Evolutionary conservation across 1,140 invertebrate species (phyloP).

Genomic region (Aricia agestis): DNA sequence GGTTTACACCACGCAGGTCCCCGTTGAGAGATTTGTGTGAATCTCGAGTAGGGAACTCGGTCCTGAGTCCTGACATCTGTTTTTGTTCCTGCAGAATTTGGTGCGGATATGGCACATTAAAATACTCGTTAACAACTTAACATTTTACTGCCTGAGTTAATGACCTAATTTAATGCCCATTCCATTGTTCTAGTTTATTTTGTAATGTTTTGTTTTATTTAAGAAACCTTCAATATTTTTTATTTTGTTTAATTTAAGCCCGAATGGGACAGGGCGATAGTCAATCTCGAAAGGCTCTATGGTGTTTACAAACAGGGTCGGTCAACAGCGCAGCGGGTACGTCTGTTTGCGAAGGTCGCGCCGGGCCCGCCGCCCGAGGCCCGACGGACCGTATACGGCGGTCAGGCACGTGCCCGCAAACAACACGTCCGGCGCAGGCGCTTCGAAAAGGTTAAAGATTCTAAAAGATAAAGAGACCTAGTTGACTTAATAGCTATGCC

Average conservation of each 20-base stretch:
- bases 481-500: not conserved
- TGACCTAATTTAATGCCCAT: too few species aligned
- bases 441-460: not conserved
- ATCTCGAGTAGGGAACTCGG: not conserved
- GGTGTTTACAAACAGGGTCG: not conserved
- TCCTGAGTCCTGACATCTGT: not conserved
- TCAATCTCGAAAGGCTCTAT: not conserved
- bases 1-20: too few species aligned
- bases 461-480: not conserved
- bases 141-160: too few species aligned
- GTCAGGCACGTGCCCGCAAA: constrained; percentile 13
- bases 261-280: not conserved
- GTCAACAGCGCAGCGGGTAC: constrained; percentile 21
- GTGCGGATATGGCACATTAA: not conserved
- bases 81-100: not conserved
- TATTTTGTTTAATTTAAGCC: not conserved
- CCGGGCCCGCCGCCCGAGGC: constrained; percentile 52
- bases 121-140: not conserved
- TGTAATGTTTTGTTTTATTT: too few species aligned
- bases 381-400: constrained; percentile 55
- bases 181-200: too few species aligned
- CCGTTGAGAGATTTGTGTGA: not conserved
- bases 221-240: too few species aligned
- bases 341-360: constrained; percentile 54
- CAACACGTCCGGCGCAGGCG: constrained; percentile 1